These are phyloP conservation scores for Gulo gulo DNA, from an alignment of 2,113 vertebrate species.

Conservation along the genomic window DNA sequence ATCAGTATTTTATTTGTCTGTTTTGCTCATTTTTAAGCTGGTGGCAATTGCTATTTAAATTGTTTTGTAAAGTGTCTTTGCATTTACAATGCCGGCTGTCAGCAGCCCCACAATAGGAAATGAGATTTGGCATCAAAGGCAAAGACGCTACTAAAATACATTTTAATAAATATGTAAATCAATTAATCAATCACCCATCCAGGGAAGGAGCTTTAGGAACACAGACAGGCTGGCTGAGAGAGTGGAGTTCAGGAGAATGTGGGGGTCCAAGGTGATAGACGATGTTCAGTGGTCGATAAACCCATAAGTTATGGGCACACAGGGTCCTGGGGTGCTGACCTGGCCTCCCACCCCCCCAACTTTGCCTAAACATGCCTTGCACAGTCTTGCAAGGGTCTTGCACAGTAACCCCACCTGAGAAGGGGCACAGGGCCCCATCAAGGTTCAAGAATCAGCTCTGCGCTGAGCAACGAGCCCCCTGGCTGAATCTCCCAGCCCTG, in stretches of 20 bases:
- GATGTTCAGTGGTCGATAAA: background rate
- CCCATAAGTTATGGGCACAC: background rate
- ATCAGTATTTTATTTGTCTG: constrained; percentile 76
- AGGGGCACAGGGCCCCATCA: background rate
- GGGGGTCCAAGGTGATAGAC: background rate
- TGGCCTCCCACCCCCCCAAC: background rate
- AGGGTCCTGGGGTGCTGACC: background rate
- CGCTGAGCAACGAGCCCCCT: background rate
- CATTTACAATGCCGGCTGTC: constrained; percentile 77
- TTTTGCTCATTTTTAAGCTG: constrained; percentile 79
- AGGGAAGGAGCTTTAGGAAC: constrained; percentile 18
- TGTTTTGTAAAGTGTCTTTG: constrained; percentile 79
- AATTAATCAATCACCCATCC: constrained; percentile 70
- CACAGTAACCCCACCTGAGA: background rate
- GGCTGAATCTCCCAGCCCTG: background rate
- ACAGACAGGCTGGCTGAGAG: constrained; percentile 33
- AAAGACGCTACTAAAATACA: constrained; percentile 57
- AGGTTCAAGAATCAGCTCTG: background rate
- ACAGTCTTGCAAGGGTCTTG: background rate
- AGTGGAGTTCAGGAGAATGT: background rate
- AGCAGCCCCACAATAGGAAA: constrained; percentile 71
- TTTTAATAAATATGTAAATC: constrained; percentile 77
- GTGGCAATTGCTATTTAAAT: constrained; percentile 77
- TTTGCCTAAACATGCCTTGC: background rate
- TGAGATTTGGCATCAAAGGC: constrained; percentile 56